Evolutionary conservation across 2,888 invertebrate species (phyloP).

Genomic region (Spatulosminthurus flaviceps): DNA sequence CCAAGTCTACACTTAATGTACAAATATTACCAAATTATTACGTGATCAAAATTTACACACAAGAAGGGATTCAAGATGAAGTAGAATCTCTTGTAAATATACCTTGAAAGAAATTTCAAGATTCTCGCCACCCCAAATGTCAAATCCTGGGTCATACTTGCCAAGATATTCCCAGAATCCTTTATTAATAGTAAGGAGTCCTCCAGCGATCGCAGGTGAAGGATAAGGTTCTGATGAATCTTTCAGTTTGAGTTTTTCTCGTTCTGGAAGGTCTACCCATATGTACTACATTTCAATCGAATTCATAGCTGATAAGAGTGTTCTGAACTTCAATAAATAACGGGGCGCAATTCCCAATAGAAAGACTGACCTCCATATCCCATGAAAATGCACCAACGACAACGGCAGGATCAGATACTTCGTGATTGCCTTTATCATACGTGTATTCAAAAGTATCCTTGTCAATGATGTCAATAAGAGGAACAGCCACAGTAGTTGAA

Average conservation of each 20-base stretch:
- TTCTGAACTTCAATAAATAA: too few species aligned
- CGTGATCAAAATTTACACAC: too few species aligned
- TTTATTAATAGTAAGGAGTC: slow-evolving; percentile 94
- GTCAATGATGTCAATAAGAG: slow-evolving; percentile 35
- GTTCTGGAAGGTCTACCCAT: slow-evolving; percentile 76
- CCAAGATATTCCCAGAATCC: slow-evolving; percentile 93
- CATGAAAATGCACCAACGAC: slow-evolving; percentile 69
- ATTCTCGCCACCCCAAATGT: slow-evolving; percentile 99
- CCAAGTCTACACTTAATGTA: slow-evolving; percentile 77
- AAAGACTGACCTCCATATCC: slow-evolving; percentile 68
- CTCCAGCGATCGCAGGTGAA: slow-evolving; percentile 99
- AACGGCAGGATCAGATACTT: too few species aligned
- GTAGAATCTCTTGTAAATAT: slow-evolving; percentile 66
- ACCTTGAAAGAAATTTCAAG: slow-evolving; percentile 95
- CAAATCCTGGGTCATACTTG: slow-evolving; percentile 99
- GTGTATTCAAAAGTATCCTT: too few species aligned
- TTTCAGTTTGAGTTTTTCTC: slow-evolving; percentile 65
- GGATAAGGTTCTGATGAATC: slow-evolving; percentile 80
- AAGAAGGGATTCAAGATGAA: too few species aligned
- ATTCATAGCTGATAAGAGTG: too few species aligned
- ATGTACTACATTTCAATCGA: slow-evolving; percentile 72
- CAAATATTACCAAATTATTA: slow-evolving; percentile 18
- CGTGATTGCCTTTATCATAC: slow-evolving; percentile 38
- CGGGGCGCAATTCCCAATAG: too few species aligned
- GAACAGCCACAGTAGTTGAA: slow-evolving; percentile 67